Conservation (phyloP, 2,113 vertebrate species). For the Lasiurus cinereus region DNA sequence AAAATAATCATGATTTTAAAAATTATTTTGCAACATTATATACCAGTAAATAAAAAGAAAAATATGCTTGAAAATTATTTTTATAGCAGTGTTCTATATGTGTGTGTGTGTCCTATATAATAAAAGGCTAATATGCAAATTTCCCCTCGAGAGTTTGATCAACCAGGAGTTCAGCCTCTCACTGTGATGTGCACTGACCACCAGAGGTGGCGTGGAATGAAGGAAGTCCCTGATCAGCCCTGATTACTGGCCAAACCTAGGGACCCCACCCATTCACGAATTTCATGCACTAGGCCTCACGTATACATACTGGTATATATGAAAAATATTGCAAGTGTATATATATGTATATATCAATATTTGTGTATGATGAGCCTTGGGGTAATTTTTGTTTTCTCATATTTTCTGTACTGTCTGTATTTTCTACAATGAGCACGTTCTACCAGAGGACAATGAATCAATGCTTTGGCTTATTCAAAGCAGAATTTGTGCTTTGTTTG, state of each 20-base stretch:
- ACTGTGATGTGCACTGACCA: no score
- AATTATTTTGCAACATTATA: slow-evolving; percentile 43
- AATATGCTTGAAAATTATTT: slow-evolving; percentile 25
- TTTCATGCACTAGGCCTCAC: no score
- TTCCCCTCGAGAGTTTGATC: no score
- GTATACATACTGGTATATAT: not conserved
- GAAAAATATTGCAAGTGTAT: not conserved
- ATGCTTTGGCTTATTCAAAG: slow-evolving; percentile 69
- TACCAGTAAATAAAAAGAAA: not conserved
- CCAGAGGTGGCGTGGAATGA: no score
- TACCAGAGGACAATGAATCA: slow-evolving; percentile 66
- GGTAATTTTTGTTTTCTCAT: slow-evolving; percentile 71
- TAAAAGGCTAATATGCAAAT: not conserved
- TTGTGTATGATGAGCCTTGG: slow-evolving; percentile 37
- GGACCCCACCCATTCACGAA: no score
- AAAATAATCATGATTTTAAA: slow-evolving; percentile 35
- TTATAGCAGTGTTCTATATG: slow-evolving; percentile 40
- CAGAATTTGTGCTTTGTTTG: slow-evolving; percentile 70
- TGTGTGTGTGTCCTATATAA: slow-evolving; percentile 16
- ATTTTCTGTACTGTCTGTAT: slow-evolving; percentile 52
- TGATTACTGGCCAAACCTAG: no score
- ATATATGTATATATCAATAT: slow-evolving; percentile 46
- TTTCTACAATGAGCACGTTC: slow-evolving; percentile 68
- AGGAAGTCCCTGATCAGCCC: no score
- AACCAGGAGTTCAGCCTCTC: no score